Conservation (phyloP, 2,888 invertebrate species). For the Heliconius ethilla region DNA sequence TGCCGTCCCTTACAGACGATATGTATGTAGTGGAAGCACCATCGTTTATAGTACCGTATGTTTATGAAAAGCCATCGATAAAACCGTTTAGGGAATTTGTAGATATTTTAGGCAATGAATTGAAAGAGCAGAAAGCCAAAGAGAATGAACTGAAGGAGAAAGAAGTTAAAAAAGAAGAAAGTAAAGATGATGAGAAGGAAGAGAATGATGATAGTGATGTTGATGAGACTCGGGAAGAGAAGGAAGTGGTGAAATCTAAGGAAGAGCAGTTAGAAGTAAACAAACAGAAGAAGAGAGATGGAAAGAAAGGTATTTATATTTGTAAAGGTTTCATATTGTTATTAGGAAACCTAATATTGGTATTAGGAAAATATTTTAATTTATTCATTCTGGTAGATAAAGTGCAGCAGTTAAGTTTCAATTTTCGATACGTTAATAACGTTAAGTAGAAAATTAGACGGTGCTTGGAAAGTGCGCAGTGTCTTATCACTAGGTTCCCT, state of each 20-base stretch:
- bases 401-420: too few relatives aligned
- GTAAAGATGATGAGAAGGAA: constrained; percentile 44
- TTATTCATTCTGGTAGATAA: too few relatives aligned
- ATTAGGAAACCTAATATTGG: background rate
- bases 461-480: too few relatives aligned
- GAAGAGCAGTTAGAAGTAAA: constrained; percentile 58
- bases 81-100: constrained; percentile 89
- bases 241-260: constrained; percentile 53
- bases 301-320: constrained; percentile 55
- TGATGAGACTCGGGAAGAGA: constrained; percentile 37
- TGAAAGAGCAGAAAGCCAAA: constrained; percentile 83
- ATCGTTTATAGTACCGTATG: constrained; percentile 95
- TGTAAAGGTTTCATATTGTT: background rate
- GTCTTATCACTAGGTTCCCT: too few relatives aligned
- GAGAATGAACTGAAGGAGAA: constrained; percentile 73
- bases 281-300: constrained; percentile 62
- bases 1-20: constrained; percentile 93
- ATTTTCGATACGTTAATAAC: too few relatives aligned
- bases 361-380: too few relatives aligned
- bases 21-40: constrained; percentile 97
- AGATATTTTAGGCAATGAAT: constrained; percentile 83
- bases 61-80: constrained; percentile 93
- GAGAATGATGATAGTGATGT: constrained; percentile 40
- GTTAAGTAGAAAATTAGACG: too few relatives aligned
- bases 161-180: constrained; percentile 58